Base-by-base conservation (phyloP, 2,888 invertebrate genomes). In the Disparrhopalites patrizii region DNA sequence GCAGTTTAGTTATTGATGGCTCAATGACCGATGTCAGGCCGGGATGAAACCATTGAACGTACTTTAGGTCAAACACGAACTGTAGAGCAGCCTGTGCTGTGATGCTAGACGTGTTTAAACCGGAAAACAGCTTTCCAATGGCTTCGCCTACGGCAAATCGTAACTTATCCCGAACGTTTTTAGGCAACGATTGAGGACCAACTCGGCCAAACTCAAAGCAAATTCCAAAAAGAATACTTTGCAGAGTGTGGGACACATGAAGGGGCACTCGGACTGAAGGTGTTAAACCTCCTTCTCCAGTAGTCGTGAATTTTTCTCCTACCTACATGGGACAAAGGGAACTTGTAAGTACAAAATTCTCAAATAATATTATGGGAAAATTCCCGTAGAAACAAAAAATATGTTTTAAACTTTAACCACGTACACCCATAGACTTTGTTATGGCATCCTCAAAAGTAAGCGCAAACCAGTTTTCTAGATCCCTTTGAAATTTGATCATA, bases 181-280 rank as follows among this genome's bases (percentile, higher is more conserved):
- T 47, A 7, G 47, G 47, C 5, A 47, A 23, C 23, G 47, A 47
- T 25, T 47, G 47, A 20, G 47, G 47, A 23, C 47, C 47, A 25
- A 47, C 25, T n/a, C 47, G 20, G 13, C 47, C 47, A n/a, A 47
- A 47, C n/a, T 47, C 47, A n/a, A 47, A 47, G 47, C 47, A 47
- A 8, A 47, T 3, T 3, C 4, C 18, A 47, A 47, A 47, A 10
- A 47, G 23, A 4, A 7, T 57, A 2, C 69, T 62, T 43, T 75
- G 69, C 3, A 75, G 65, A 1, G 27, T 28, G 43, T 75, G 73
- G 0, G 70, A 73, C 13, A 73, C 57, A 50, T 75, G 73, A 43
- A 75, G 40, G 2, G 75, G 75, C 40, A 73, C 67, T 47, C 71
- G 66, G 25, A 75, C 62, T 1, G 75, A 75, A 1, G 75, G 68